phyloP scores from a whole-genome alignment of 2,888 invertebrate genomes.

The Cepaea hortensis region DNA sequence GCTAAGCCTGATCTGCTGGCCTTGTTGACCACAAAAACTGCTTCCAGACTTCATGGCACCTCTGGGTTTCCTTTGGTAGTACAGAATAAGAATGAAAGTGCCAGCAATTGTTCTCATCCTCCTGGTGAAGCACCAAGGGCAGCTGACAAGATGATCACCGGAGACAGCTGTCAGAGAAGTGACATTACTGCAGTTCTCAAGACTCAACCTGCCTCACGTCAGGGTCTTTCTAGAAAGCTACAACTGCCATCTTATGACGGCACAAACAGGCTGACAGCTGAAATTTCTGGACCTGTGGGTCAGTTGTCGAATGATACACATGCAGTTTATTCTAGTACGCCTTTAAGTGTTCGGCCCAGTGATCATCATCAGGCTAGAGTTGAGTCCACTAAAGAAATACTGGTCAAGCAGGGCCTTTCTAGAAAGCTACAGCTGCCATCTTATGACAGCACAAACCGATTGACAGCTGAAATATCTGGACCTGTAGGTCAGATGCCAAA shows the following conservation, averaged over 20 bases:
- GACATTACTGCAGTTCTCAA: background rate
- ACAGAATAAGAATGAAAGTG: background rate
- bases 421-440: background rate
- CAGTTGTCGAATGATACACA: background rate
- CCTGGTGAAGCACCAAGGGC: background rate
- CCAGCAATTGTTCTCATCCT: background rate
- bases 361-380: background rate
- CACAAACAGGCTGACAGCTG: background rate
- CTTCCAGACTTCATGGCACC: background rate
- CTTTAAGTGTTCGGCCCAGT: background rate
- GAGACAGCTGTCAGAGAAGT: background rate
- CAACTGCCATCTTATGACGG: background rate
- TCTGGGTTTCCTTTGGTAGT: background rate
- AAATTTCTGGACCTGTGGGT: background rate
- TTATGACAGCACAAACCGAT: background rate
- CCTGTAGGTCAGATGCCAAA: background rate
- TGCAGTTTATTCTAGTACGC: background rate
- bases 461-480: background rate
- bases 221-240: background rate
- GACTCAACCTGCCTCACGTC: background rate
- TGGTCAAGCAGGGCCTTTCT: background rate
- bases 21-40: background rate
- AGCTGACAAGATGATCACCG: background rate
- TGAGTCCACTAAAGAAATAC: slow-evolving; percentile 9
- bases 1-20: background rate